Conservation (phyloP, 2,797 vertebrate species). For the Scleropages formosus region DNA sequence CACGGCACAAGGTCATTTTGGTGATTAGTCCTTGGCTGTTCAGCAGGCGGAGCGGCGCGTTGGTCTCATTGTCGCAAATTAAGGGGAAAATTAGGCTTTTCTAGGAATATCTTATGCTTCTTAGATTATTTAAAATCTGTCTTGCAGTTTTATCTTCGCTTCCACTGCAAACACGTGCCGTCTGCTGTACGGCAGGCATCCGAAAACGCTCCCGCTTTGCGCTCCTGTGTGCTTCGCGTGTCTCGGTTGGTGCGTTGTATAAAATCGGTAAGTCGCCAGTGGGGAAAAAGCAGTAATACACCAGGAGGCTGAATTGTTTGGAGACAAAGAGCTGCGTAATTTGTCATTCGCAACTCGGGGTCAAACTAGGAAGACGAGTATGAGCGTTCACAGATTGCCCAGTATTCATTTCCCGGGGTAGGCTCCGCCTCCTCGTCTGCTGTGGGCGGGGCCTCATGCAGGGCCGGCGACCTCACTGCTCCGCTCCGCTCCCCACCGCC, state of each 20-base stretch:
- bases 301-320: slow-evolving; percentile 60
- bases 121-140: slow-evolving; percentile 11
- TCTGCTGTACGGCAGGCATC: neutral
- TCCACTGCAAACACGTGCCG: neutral
- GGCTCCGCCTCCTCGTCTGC: slow-evolving; percentile 49
- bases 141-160: neutral
- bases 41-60: neutral
- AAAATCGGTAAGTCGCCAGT: slow-evolving; percentile 60
- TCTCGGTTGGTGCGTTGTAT: slow-evolving; percentile 60
- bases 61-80: neutral
- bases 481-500: slow-evolving; percentile 49
- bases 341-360: slow-evolving; percentile 69
- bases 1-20: slow-evolving; percentile 64
- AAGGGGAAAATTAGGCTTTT: neutral
- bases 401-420: slow-evolving; percentile 59
- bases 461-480: slow-evolving; percentile 70
- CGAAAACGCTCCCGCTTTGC: neutral
- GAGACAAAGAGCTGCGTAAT: slow-evolving; percentile 69
- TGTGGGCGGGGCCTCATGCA: neutral
- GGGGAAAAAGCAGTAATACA: slow-evolving; percentile 38
- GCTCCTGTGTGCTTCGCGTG: slow-evolving; percentile 5
- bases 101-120: neutral
- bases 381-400: slow-evolving; percentile 58
- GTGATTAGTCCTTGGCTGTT: slow-evolving; percentile 51
- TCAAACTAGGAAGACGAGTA: slow-evolving; percentile 61